Percentiles rank a stretch among this genome's conserved stretches.
Evolutionary conservation across 2,888 invertebrate species (phyloP).

Genomic region (Hirtodrosophila duncani): DNA sequence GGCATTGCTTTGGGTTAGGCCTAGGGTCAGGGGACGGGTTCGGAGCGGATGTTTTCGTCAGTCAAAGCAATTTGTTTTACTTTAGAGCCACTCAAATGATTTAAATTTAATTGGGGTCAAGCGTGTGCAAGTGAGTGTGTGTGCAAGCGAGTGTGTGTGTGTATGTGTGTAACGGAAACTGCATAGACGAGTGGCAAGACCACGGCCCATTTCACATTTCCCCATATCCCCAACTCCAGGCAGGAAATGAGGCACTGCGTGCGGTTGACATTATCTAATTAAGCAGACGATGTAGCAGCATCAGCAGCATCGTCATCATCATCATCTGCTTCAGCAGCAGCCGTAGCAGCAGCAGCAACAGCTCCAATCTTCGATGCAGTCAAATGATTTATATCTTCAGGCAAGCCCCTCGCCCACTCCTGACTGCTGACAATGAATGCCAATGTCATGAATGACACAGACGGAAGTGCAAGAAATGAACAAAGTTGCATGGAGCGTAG

Average conservation of each 20-base stretch:
- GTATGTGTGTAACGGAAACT: conserved; percentile 5
- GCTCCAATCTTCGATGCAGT: conserved; percentile 7
- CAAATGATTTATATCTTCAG: conserved; percentile 50
- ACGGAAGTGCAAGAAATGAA: too few relatives aligned
- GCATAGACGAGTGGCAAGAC: conserved; percentile 18
- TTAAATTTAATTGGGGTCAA: conserved; percentile 74
- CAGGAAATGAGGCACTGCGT: conserved; percentile 47
- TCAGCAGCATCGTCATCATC: neutral
- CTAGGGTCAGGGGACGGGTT: conserved; percentile 1
- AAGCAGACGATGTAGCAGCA: conserved; percentile 42
- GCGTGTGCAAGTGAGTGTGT: conserved; percentile 25
- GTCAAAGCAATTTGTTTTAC: conserved; percentile 69
- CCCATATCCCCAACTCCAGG: neutral
- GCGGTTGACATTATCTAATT: conserved; percentile 73
- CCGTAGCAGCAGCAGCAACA: neutral
- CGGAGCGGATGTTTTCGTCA: neutral
- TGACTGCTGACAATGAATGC: conserved; percentile 47
- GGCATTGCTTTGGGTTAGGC: conserved; percentile 1
- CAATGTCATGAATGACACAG: conserved; percentile 54
- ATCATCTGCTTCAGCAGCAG: neutral
- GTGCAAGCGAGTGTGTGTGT: conserved; percentile 2
- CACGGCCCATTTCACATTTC: too few relatives aligned
- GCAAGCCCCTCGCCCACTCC: neutral
- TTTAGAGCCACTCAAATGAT: conserved; percentile 61
- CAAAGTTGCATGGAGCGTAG: too few relatives aligned